These are phyloP conservation scores for Eira barbara DNA, from an alignment of 2,113 vertebrate species.

Conservation along the genomic window DNA sequence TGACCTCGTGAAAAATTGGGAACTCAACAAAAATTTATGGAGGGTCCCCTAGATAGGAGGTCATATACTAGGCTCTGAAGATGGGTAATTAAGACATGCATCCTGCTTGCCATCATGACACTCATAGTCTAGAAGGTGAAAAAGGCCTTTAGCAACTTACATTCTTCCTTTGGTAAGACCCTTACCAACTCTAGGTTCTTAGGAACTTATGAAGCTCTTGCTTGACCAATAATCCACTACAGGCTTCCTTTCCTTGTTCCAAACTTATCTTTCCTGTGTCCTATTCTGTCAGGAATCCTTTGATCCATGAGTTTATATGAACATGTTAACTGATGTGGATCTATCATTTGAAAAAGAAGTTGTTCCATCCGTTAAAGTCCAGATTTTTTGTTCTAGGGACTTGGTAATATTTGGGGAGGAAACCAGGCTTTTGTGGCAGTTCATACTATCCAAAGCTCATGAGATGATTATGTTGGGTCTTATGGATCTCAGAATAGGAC, in stretches of 20 bases:
- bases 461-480: not conserved
- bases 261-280: not conserved
- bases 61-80: not conserved
- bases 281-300: not conserved
- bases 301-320: not conserved
- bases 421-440: not conserved
- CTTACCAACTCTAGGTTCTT: not conserved
- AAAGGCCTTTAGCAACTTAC: not conserved
- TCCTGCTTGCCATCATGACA: not conserved
- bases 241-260: not conserved
- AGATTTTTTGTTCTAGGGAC: not conserved
- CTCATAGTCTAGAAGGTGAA: not conserved
- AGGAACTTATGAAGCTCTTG: not conserved
- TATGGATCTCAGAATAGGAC: not conserved
- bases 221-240: not conserved
- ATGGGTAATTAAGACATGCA: not conserved
- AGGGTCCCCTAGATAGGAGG: not conserved
- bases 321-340: not conserved
- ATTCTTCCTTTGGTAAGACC: not conserved
- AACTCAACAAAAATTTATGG: not conserved
- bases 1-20: not conserved
- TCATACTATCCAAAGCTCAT: not conserved
- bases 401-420: not conserved
- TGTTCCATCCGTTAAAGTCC: not conserved
- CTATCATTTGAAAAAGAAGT: not conserved